phyloP scores from a whole-genome alignment of 2,888 invertebrate genomes.

The Macroteleia sp. region DNA sequence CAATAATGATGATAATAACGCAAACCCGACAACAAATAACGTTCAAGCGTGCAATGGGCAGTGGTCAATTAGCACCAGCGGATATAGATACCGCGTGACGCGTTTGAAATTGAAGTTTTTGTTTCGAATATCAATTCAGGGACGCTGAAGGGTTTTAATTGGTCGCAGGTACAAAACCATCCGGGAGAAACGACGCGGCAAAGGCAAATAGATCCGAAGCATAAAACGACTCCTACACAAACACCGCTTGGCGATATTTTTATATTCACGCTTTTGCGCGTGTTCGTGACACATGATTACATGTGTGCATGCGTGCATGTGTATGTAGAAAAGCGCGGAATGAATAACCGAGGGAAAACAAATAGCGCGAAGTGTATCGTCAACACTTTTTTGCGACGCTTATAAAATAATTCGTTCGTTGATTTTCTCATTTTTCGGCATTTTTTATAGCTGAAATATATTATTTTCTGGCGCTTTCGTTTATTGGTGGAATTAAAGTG shows the following conservation, averaged over 20 bases:
- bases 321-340: conserved; percentile 32
- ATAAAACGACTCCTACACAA: conserved; percentile 49
- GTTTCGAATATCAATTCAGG: conserved; percentile 81
- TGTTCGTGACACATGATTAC: conserved; percentile 47
- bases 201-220: conserved; percentile 67
- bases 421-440: conserved; percentile 51
- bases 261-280: conserved; percentile 51
- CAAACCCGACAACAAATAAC: conserved; percentile 72
- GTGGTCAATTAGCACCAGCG: conserved; percentile 80
- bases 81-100: conserved; percentile 70
- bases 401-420: conserved; percentile 58
- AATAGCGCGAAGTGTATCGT: conserved; percentile 56
- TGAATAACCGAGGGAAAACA: conserved; percentile 51
- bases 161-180: conserved; percentile 73
- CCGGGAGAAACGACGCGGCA: conserved; percentile 68
- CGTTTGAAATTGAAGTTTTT: conserved; percentile 82
- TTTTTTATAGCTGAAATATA: conserved; percentile 47
- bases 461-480: conserved; percentile 49
- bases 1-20: conserved; percentile 51
- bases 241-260: conserved; percentile 31
- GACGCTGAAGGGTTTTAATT: conserved; percentile 79
- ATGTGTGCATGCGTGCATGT: conserved; percentile 10
- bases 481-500: conserved; percentile 58
- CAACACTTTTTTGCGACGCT: conserved; percentile 55
- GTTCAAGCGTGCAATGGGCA: conserved; percentile 79